Evolutionary conservation across 2,888 invertebrate genomes (phyloP).

Genomic region (Brachyptera putata): DNA sequence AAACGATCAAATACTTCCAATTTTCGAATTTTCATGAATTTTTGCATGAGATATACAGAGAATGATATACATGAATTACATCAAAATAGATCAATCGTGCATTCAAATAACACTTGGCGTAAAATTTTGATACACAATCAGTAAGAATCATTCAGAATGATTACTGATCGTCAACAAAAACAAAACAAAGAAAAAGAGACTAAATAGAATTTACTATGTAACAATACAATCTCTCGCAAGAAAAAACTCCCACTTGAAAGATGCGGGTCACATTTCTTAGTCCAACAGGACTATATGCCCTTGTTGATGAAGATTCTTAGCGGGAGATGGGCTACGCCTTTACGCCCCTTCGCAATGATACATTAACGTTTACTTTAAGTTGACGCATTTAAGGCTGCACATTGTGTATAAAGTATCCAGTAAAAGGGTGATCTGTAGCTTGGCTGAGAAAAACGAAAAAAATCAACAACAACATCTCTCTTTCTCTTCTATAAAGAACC

Average conservation of each 20-base stretch:
- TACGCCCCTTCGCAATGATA: not conserved
- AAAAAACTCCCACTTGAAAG: conserved; percentile 14
- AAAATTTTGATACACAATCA: too few species aligned
- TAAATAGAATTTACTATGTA: conserved; percentile 25
- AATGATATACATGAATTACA: too few species aligned
- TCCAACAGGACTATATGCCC: too few species aligned
- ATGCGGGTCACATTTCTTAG: conserved; percentile 26
- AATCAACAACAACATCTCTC: not conserved
- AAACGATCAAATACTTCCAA: too few species aligned
- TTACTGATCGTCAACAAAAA: too few species aligned
- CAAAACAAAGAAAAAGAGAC: conserved; percentile 24
- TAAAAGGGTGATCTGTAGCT: not conserved
- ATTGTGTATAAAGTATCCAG: not conserved
- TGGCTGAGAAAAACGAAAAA: too few species aligned
- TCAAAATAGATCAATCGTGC: too few species aligned
- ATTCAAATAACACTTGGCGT: too few species aligned
- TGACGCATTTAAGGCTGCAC: not conserved
- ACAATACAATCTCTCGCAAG: conserved; percentile 25
- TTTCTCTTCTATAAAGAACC: not conserved
- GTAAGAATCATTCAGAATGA: too few species aligned
- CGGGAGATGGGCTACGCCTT: conserved; percentile 10
- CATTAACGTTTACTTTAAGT: conserved; percentile 17
- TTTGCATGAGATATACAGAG: too few species aligned
- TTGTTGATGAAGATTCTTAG: conserved; percentile 20
- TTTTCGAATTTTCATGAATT: too few species aligned